Percentiles rank a stretch among this genome's conserved stretches.
phyloP scores from a whole-genome alignment of 2,888 invertebrate species.

The Chymomyza fuscimana region DNA sequence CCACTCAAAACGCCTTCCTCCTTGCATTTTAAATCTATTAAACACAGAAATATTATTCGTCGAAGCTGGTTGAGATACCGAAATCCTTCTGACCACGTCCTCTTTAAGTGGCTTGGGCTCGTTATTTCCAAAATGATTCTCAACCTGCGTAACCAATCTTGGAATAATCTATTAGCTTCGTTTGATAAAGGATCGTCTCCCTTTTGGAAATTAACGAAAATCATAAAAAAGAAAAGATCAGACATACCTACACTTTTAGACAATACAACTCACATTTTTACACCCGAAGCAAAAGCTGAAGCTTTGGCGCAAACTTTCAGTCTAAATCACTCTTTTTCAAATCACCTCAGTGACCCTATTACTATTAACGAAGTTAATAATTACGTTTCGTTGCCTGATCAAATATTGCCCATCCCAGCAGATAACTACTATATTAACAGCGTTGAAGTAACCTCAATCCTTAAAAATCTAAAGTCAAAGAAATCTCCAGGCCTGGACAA shows the following conservation, averaged over 20 bases:
- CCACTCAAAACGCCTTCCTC: neutral
- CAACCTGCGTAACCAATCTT: neutral
- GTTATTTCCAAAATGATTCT: neutral
- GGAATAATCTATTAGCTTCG: neutral
- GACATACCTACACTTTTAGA: neutral
- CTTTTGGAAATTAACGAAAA: constrained; percentile 7
- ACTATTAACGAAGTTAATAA: too few relatives aligned
- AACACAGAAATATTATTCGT: neutral
- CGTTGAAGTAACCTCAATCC: too few relatives aligned
- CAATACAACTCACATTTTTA: neutral
- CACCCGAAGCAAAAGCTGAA: neutral
- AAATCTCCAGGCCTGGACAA: neutral
- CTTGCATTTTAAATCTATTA: neutral
- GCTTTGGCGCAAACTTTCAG: neutral
- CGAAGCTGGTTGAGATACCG: neutral
- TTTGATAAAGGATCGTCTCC: neutral
- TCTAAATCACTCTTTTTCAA: neutral
- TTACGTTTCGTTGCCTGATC: too few relatives aligned
- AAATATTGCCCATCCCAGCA: too few relatives aligned
- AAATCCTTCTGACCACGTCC: neutral
- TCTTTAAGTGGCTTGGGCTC: neutral
- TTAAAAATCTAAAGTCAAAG: neutral
- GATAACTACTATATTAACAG: too few relatives aligned
- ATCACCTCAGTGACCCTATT: too few relatives aligned
- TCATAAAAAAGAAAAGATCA: neutral